Percentiles rank a stretch among this genome's conserved stretches.
Evolutionary conservation across 2,113 vertebrate species (phyloP).

Genomic region (Diphyllodes magnificus): DNA sequence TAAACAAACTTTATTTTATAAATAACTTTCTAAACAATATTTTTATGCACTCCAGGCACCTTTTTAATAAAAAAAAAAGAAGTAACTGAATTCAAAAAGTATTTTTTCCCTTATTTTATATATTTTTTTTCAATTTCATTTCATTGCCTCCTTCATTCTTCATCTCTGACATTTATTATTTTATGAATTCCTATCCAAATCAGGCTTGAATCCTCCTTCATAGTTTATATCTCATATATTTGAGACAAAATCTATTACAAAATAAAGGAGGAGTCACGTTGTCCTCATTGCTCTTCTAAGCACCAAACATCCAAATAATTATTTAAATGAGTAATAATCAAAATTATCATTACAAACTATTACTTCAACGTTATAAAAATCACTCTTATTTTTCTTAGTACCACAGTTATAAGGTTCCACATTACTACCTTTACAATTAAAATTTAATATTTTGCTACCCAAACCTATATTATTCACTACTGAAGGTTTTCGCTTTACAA

Average conservation of each 20-base stretch:
- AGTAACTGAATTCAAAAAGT: accelerated
- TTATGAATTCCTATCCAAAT: not conserved
- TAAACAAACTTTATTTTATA: not conserved
- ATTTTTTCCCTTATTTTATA: accelerated
- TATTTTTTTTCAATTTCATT: not conserved
- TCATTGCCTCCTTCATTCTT: not conserved
- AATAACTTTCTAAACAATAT: not conserved
- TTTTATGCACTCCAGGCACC: not conserved
- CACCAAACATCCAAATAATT: not conserved
- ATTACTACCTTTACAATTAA: not conserved
- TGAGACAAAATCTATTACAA: not conserved
- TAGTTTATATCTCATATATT: not conserved
- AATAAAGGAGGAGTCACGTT: not conserved
- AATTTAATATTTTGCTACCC: not conserved
- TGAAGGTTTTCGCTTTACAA: not conserved
- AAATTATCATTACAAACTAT: not conserved
- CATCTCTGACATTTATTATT: not conserved
- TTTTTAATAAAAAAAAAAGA: not conserved
- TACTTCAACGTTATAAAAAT: not conserved
- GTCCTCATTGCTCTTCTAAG: not conserved
- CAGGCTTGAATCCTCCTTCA: not conserved
- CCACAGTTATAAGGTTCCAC: not conserved
- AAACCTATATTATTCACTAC: not conserved
- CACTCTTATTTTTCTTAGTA: not conserved
- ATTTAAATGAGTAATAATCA: not conserved